Base-by-base conservation (phyloP, 2,113 vertebrate species). In the Rhagologus leucostigma region DNA sequence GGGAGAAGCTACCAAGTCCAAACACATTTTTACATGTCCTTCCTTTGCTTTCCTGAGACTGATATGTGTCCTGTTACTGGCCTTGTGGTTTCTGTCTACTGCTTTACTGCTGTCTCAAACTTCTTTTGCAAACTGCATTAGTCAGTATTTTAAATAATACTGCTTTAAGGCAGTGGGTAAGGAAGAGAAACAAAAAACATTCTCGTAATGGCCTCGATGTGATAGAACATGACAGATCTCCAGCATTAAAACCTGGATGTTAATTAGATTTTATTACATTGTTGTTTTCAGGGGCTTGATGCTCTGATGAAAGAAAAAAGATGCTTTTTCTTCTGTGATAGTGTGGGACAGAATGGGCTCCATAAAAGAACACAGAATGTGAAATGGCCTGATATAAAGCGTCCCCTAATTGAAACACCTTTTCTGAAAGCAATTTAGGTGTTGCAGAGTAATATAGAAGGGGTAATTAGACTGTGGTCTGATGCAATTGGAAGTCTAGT, bases 351-450 rank as follows among this genome's bases (percentile, higher is more conserved):
- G 71, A 92, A 91, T 85, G 78, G 53, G 62, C 4, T 76, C 17
- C 74, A 70, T 76, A 91, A 88, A 90, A 84, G 37, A 93, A 60
- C 26, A 64, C 15, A 59, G 83, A 77, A 76, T 77, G 69, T 78
- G 77, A 76, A 83, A 89, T 91, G 63, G 74, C 47, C 47, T 80
- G 74, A 50, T 76, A 77, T 42, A 95, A 96, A 97, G 70, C 89
- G 87, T 83, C 75, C 70, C n/a, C 50, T 97, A 95, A 93, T 91
- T 93, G 78, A 90, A 94, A 84, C 84, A 91, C 74, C 94, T 95
- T 96, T 93, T 89, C 87, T 82, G 69, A 84, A 96, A 90, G 69
- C 80, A 90, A 91, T 96, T 95, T 90, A 79, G 79, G 44, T 90
- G 84, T 89, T 92, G 57, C 32, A 84, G 82, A 87, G 46, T 90